These are phyloP conservation scores for Mastigias papua DNA, from an alignment of 30 jellyfish, hydroid and myxozoan genomes.

Conservation along the genomic window DNA sequence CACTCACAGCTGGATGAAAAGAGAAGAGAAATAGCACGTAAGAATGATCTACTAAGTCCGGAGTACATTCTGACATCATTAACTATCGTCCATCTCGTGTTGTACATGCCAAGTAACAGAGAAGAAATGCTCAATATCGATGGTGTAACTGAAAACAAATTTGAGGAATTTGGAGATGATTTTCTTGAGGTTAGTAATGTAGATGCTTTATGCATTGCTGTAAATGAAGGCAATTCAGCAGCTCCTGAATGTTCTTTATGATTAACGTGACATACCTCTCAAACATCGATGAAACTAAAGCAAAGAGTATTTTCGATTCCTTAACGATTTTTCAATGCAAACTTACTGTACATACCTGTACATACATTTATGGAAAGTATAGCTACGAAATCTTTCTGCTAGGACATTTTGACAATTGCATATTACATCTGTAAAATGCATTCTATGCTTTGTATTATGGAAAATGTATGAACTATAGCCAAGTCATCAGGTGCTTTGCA, in stretches of 20 bases:
- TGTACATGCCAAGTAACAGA: conserved; percentile 72
- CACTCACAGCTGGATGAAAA: conserved; percentile 63
- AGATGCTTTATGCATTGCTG: background rate
- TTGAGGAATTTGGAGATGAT: conserved; percentile 88
- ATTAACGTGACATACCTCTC: background rate
- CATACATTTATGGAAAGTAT: too few relatives aligned
- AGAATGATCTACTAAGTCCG: conserved; percentile 71
- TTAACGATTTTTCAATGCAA: too few relatives aligned
- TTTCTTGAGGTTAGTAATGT: conserved; percentile 71
- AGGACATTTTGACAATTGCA: too few relatives aligned
- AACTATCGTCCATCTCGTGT: conserved; percentile 55
- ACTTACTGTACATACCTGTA: too few relatives aligned
- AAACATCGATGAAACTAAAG: too few relatives aligned
- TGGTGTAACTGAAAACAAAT: conserved; percentile 86
- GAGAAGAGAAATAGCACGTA: conserved; percentile 83
- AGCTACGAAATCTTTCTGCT: too few relatives aligned
- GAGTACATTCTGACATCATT: conserved; percentile 69
- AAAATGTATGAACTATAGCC: too few relatives aligned
- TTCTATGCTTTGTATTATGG: too few relatives aligned
- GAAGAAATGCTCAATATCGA: conserved; percentile 84
- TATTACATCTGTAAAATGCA: too few relatives aligned
- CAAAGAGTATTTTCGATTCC: too few relatives aligned
- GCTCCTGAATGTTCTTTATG: background rate
- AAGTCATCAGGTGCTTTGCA: too few relatives aligned
- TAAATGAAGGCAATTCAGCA: background rate